These are phyloP conservation scores for Morphnarchus princeps DNA, from an alignment of 2,113 vertebrate species.

Conservation along the genomic window DNA sequence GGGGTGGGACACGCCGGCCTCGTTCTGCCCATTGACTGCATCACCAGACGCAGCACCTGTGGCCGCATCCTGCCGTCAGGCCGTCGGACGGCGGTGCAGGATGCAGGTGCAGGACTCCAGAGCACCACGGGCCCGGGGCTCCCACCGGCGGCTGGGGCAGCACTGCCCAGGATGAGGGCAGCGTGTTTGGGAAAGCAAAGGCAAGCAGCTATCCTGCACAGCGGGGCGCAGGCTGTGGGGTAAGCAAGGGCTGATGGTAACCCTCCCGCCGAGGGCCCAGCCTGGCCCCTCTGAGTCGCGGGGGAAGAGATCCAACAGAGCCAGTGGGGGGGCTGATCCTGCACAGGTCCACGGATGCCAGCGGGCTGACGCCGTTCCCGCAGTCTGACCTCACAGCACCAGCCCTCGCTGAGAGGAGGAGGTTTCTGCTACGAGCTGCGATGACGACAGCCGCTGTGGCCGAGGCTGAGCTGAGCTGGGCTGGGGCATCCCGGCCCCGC, in stretches of 20 bases:
- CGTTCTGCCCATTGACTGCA: background rate
- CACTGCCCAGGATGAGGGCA: background rate
- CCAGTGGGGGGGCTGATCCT: background rate
- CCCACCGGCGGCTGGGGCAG: background rate
- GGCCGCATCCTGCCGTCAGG: background rate
- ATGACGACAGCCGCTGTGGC: background rate
- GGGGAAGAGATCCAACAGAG: background rate
- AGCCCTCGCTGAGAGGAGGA: background rate
- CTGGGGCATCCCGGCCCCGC: fast-evolving
- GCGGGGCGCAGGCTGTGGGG: background rate
- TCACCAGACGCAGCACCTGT: background rate
- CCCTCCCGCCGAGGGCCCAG: background rate
- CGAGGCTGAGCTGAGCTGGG: fast-evolving
- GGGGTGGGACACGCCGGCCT: background rate
- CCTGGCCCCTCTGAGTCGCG: background rate
- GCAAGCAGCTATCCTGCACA: background rate
- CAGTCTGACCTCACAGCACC: background rate
- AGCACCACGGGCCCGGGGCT: no score
- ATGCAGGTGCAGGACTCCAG: no score
- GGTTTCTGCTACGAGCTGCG: fast-evolving
- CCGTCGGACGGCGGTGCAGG: no score
- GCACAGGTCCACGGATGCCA: fast-evolving
- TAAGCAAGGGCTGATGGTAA: background rate
- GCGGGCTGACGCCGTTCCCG: fast-evolving
- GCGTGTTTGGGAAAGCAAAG: background rate